phyloP scores from a whole-genome alignment of 2,888 invertebrate genomes.

The Marronus borbonicus region DNA sequence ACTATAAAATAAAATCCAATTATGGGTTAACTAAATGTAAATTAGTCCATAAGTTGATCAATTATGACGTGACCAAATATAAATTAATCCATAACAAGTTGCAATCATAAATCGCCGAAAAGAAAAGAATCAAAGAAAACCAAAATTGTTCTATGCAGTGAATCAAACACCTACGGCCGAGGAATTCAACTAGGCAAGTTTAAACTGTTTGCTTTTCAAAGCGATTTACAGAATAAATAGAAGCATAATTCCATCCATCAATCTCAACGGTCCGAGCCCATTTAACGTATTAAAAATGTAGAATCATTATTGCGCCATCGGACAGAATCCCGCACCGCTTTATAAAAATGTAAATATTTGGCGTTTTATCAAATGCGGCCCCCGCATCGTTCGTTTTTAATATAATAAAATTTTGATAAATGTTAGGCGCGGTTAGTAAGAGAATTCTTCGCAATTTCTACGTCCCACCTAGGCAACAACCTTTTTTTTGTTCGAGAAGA shows the following conservation, averaged over 20 bases:
- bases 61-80: too few relatives aligned
- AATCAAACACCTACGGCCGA: too few relatives aligned
- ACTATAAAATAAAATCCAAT: too few relatives aligned
- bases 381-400: not conserved
- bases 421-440: not conserved
- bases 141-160: too few relatives aligned
- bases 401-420: conserved; percentile 15
- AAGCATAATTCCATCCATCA: not conserved
- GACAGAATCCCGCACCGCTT: not conserved
- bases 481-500: conserved; percentile 11
- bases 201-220: too few relatives aligned
- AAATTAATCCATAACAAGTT: too few relatives aligned
- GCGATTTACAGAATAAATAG: not conserved
- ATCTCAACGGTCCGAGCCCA: not conserved
- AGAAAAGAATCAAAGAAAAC: too few relatives aligned
- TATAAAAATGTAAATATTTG: conserved; percentile 18
- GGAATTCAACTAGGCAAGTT: too few relatives aligned
- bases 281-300: conserved; percentile 6
- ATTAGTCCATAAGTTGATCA: too few relatives aligned
- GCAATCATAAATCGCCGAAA: too few relatives aligned
- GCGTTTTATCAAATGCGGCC: not conserved
- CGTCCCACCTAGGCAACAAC: not conserved
- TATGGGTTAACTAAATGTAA: too few relatives aligned
- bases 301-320: not conserved
- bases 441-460: not conserved